phyloP scores from a whole-genome alignment of 2,113 vertebrate genomes.

The Psittacara wagleri region DNA sequence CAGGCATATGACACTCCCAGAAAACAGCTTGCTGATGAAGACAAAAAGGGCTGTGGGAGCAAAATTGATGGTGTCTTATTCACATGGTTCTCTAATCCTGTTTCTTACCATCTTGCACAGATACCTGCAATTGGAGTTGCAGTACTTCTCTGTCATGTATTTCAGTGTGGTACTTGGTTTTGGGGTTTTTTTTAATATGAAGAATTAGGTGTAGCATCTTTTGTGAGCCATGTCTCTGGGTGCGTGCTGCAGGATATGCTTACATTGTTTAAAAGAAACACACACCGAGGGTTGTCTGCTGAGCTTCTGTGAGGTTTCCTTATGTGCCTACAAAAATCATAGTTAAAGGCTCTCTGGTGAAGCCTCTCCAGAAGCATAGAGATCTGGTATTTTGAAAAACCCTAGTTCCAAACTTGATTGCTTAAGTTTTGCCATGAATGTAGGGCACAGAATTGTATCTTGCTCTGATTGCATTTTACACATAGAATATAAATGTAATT shows the following conservation, averaged over 20 bases:
- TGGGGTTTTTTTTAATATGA: rapidly evolving
- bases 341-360: background rate
- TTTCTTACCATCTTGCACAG: background rate
- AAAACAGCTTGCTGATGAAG: background rate
- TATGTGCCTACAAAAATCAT: background rate
- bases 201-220: background rate
- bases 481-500: background rate
- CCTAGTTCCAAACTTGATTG: background rate
- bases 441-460: background rate
- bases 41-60: background rate
- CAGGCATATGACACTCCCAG: background rate
- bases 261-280: background rate
- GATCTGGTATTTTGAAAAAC: background rate
- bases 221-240: background rate
- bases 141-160: background rate
- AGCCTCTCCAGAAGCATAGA: background rate
- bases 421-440: background rate
- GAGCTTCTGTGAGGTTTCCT: background rate
- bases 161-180: background rate
- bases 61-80: background rate
- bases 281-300: background rate
- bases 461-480: background rate
- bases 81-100: background rate
- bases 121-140: background rate
- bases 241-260: background rate